Evolutionary conservation across 2,888 invertebrate genomes (phyloP), one percentile per base, ranked within the genome.

Genomic region (Steinernema carpocapsae): DNA sequence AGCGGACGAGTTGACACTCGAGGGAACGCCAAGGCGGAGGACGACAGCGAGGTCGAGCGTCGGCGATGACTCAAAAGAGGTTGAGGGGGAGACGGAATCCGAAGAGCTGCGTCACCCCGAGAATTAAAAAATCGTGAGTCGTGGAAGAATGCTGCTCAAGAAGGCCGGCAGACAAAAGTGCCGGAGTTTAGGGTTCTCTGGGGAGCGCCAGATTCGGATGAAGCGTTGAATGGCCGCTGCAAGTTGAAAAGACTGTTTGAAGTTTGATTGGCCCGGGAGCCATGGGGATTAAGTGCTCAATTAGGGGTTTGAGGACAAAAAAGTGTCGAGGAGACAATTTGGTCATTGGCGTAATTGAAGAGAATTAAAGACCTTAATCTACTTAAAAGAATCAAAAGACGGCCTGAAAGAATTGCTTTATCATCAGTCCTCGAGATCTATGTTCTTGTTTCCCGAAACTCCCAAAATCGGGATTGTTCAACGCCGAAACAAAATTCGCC

Each of bases 1-100:
- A 24, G 26, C 56, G 26, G n/a, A 26, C 26, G 56, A 43, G 56
- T 10, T 10, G 56, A 56, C 56, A 56, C 56, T 24, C 56, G 51
- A 56, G 22, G 56, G 56, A 56, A 56, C 56, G n/a, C n/a, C n/a
- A n/a, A n/a, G n/a, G 56, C 56, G 56, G 56, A 26, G 56, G 26
- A 14, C 43, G 43, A 43, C 43, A 7, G 43, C 43, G 43, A 43
- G 43, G 43, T 43, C 43, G 43, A 43, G 43, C n/a, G 48, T 48
- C 48, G 48, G 48, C 10, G 51, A 51, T 56, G 56, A 56, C 6
- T 56, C 56, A 56, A 56, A 51, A 26, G n/a, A n/a, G 24, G 56
- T 24, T 56, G 56, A 56, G 56, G 56, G 56, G 56, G 56, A 22
- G 56, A n/a, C n/a, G 56, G 26, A 43, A 14, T 43, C 14, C 10